phyloP scores from a whole-genome alignment of 2,113 vertebrate species.

The Psammodynastes pulverulentus region DNA sequence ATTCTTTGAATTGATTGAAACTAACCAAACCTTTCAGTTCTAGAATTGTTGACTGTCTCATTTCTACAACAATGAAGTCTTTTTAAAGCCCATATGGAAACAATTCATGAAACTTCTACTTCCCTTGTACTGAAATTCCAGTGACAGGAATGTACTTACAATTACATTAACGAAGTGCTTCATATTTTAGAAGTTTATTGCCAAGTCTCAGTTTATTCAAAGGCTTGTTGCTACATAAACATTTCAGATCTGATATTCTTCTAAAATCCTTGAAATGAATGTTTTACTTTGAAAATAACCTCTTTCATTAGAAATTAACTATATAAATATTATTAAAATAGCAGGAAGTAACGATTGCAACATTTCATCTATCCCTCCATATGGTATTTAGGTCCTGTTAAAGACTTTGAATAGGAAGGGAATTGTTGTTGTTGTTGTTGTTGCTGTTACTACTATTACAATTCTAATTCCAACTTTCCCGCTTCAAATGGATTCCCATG shows the following conservation, averaged over 20 bases:
- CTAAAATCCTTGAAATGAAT: constrained; percentile 1
- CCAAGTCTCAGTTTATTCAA: constrained; percentile 38
- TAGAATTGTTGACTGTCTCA: constrained; percentile 14
- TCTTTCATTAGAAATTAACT: constrained; percentile 13
- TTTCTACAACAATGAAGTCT: constrained; percentile 34
- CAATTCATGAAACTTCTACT: constrained; percentile 29
- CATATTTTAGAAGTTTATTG: constrained; percentile 46
- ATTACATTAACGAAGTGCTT: constrained; percentile 29
- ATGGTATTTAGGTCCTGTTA: background rate
- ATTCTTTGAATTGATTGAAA: constrained; percentile 34
- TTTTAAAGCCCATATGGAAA: constrained; percentile 53
- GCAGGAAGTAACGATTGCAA: constrained; percentile 4
- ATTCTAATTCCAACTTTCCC: background rate
- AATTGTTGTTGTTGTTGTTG: background rate
- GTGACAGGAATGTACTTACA: constrained; percentile 36
- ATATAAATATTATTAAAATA: background rate
- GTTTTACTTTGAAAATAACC: background rate
- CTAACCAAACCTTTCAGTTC: constrained; percentile 32
- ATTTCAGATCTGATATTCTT: constrained; percentile 30
- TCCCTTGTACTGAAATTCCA: constrained; percentile 46
- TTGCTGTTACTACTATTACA: background rate
- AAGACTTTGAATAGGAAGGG: background rate
- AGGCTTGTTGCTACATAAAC: constrained; percentile 56
- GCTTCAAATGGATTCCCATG: background rate
- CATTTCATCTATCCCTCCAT: background rate